Percentiles rank a stretch among this genome's conserved stretches.
Conservation (phyloP, 2,113 vertebrate species). For the Eidolon helvum region DNA sequence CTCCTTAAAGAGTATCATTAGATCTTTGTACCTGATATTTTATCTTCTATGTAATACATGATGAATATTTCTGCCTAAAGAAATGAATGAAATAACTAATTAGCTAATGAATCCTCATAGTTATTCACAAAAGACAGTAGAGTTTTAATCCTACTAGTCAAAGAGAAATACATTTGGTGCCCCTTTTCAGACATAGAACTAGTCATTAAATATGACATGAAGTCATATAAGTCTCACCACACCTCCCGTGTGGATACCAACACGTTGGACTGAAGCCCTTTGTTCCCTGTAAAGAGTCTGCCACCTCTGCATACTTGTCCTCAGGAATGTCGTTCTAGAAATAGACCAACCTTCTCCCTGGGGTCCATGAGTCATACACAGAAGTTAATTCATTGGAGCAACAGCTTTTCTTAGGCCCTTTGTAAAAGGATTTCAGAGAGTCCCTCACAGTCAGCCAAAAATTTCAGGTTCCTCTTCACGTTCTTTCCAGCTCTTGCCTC, state of each 20-base stretch:
- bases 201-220: conserved; percentile 15
- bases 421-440: conserved; percentile 61
- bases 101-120: neutral
- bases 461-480: neutral
- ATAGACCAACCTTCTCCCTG: conserved; percentile 61
- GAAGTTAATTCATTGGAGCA: conserved; percentile 70
- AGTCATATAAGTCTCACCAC: conserved; percentile 12
- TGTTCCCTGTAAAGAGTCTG: conserved; percentile 64
- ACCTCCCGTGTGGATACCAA: neutral
- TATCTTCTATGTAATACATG: neutral
- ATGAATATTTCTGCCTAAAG: neutral
- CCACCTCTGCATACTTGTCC: conserved; percentile 64
- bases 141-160: neutral
- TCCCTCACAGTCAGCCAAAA: neutral
- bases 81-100: conserved; percentile 28
- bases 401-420: conserved; percentile 69
- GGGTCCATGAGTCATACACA: conserved; percentile 63
- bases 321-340: conserved; percentile 79
- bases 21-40: neutral
- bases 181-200: neutral
- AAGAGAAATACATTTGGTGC: neutral
- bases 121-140: neutral
- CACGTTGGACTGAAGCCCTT: conserved; percentile 68
- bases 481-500: conserved; percentile 48
- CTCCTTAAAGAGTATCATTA: neutral